phyloP scores from a whole-genome alignment of 2,888 invertebrate genomes.

The Ichneumoninae sp. region DNA sequence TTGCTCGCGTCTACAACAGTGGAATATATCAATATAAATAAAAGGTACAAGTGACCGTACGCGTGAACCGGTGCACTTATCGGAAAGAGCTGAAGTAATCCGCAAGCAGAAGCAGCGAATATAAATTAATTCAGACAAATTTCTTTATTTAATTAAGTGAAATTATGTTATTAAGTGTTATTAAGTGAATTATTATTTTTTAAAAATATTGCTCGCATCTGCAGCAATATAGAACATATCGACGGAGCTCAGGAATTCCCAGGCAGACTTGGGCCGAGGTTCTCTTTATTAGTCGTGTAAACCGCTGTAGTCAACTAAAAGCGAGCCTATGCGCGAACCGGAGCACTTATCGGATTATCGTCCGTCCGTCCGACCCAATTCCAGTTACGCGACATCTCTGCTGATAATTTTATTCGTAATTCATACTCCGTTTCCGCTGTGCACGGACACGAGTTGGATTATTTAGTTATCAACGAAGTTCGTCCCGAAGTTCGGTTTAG shows the following conservation, averaged over 20 bases:
- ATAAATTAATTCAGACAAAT: not conserved
- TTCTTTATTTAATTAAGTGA: too few relatives aligned
- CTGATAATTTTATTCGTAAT: not conserved
- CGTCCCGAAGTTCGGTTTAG: not conserved
- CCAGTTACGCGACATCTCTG: not conserved
- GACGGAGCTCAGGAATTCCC: constrained; percentile 18
- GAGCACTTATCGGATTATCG: constrained; percentile 40
- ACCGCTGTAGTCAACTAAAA: constrained; percentile 1
- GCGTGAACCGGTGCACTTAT: not conserved
- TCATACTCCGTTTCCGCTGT: not conserved
- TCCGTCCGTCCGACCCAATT: not conserved
- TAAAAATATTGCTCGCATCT: not conserved
- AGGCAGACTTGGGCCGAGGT: constrained; percentile 1
- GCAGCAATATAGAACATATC: constrained; percentile 27
- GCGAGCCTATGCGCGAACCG: constrained; percentile 4
- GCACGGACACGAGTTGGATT: not conserved
- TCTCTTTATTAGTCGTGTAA: constrained; percentile 12
- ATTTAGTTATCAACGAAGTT: not conserved
- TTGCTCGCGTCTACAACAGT: not conserved
- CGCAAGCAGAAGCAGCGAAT: not conserved
- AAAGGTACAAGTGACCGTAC: too few relatives aligned
- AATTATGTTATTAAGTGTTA: too few relatives aligned
- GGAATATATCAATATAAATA: constrained; percentile 22
- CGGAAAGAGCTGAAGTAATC: not conserved
- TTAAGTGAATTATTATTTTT: too few relatives aligned